Evolutionary conservation across 2,888 invertebrate species (phyloP).

Genomic region (Rotaria socialis): DNA sequence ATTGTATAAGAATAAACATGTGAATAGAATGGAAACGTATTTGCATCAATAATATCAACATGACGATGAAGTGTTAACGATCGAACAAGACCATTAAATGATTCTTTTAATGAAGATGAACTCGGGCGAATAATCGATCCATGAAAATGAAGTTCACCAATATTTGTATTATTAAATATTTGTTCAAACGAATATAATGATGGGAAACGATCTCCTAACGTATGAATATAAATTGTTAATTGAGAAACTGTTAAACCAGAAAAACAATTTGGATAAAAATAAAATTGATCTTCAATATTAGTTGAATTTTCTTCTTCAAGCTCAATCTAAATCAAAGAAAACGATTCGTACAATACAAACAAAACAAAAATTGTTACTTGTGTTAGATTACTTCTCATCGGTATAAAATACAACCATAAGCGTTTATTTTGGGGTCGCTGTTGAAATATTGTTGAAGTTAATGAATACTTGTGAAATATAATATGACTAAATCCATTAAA

Average conservation of each 20-base stretch:
- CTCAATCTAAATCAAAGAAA: background rate
- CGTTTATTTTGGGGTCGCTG: background rate
- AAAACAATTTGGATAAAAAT: background rate
- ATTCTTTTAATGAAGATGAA: no score
- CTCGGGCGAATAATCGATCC: background rate
- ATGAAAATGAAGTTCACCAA: slow-evolving; percentile 2
- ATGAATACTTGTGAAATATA: background rate
- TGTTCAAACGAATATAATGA: slow-evolving; percentile 8
- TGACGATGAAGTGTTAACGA: background rate
- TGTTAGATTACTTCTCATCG: background rate
- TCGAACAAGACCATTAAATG: background rate
- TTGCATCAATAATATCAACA: slow-evolving; percentile 3
- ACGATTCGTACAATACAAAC: background rate
- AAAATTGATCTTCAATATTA: background rate
- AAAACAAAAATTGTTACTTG: background rate
- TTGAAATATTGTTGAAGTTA: background rate
- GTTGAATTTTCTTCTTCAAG: background rate
- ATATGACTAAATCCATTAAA: background rate
- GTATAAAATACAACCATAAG: background rate
- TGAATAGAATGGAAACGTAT: background rate
- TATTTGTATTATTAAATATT: slow-evolving; percentile 18
- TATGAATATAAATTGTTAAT: background rate
- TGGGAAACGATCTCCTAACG: background rate
- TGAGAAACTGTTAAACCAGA: background rate
- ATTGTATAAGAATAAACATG: slow-evolving; percentile 5